phyloP scores from a whole-genome alignment of 2,888 invertebrate species.

The Exocentrus adspersus region DNA sequence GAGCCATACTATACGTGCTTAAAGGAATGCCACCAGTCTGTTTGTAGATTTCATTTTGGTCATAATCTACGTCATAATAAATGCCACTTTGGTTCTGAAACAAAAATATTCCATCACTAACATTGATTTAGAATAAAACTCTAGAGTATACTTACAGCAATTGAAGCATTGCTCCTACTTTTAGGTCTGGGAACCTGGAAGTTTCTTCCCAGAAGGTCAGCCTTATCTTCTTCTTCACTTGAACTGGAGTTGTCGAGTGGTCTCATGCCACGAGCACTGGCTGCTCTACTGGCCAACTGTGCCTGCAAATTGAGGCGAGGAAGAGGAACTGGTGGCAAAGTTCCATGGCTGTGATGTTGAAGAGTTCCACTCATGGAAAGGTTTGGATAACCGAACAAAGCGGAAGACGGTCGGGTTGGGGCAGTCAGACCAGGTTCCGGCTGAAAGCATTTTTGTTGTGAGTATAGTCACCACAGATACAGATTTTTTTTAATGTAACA shows the following conservation, averaged over 20 bases:
- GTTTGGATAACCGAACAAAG: conserved; percentile 82
- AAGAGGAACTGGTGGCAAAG: conserved; percentile 74
- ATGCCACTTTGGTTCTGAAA: conserved; percentile 89
- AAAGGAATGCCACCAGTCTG: conserved; percentile 79
- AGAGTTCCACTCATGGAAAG: conserved; percentile 66
- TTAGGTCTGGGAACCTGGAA: conserved; percentile 86
- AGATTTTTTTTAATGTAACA: no score
- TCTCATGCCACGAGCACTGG: conserved; percentile 59
- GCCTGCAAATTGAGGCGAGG: conserved; percentile 70
- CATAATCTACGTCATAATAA: conserved; percentile 90
- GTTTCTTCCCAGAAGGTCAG: conserved; percentile 77
- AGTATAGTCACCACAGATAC: no score
- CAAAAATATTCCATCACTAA: no score
- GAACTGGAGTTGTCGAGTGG: conserved; percentile 68
- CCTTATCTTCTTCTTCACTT: conserved; percentile 76
- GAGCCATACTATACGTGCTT: conserved; percentile 84
- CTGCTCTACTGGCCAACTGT: conserved; percentile 54
- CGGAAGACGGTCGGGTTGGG: conserved; percentile 83
- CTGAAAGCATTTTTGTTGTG: conserved; percentile 60
- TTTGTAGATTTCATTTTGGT: conserved; percentile 68
- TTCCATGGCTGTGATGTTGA: conserved; percentile 58
- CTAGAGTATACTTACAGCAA: conserved; percentile 69
- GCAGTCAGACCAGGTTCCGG: conserved; percentile 74
- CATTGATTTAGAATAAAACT: no score
- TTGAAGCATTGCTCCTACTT: conserved; percentile 76